These are phyloP conservation scores for Cheilosia vulpina DNA, from an alignment of 2,888 invertebrate genomes.

Conservation along the genomic window DNA sequence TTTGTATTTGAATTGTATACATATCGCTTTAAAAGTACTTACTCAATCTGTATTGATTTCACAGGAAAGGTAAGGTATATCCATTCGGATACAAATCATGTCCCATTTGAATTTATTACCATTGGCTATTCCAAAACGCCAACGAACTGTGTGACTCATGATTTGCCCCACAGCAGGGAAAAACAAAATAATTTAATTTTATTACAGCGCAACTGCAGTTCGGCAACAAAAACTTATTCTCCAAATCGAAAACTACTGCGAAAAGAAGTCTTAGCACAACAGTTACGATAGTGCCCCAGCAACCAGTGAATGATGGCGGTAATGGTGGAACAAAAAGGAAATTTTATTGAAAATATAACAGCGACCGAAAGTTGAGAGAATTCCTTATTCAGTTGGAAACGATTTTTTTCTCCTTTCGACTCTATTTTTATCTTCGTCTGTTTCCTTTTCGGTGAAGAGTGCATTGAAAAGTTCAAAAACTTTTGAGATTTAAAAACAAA, in stretches of 20 bases:
- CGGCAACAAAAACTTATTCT: conserved; percentile 36
- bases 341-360: conserved; percentile 53
- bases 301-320: conserved; percentile 18
- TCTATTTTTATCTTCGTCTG: conserved; percentile 42
- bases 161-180: conserved; percentile 9
- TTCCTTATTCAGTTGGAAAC: conserved; percentile 19
- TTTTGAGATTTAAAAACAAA: conserved; percentile 49
- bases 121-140: background rate
- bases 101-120: background rate
- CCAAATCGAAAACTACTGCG: conserved; percentile 43
- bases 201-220: conserved; percentile 43
- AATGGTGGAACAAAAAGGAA: conserved; percentile 12
- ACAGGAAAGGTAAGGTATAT: too few relatives aligned
- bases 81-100: too few relatives aligned
- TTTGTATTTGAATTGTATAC: too few relatives aligned
- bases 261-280: conserved; percentile 36
- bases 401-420: background rate
- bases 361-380: conserved; percentile 32
- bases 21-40: too few relatives aligned
- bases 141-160: conserved; percentile 33
- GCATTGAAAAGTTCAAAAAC: conserved; percentile 38
- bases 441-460: conserved; percentile 27
- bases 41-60: too few relatives aligned
- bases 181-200: conserved; percentile 61
- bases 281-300: conserved; percentile 4